Percentiles rank a stretch among this genome's conserved stretches.
Evolutionary conservation across 2,888 invertebrate species (phyloP).

Genomic region (Leptinotarsa haldemani): DNA sequence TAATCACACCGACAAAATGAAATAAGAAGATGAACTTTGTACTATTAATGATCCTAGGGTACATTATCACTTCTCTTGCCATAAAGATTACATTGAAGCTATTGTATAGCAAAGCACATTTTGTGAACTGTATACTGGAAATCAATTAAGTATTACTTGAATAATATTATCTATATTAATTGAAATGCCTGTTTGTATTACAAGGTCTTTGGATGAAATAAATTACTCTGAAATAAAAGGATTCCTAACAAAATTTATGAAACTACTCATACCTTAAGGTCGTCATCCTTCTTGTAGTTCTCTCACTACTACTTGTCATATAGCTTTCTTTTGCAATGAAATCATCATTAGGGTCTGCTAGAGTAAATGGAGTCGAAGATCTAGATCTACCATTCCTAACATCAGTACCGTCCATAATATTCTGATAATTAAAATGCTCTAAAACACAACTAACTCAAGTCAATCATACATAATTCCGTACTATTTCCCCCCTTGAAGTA

Average conservation of each 20-base stretch:
- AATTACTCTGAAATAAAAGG: not conserved
- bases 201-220: not conserved
- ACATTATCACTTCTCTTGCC: no score
- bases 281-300: constrained; percentile 64
- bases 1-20: no score
- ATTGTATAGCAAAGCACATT: no score
- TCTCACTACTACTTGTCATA: constrained; percentile 51
- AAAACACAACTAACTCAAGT: not conserved
- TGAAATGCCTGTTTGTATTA: not conserved
- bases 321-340: constrained; percentile 46
- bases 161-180: no score
- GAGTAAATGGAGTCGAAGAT: constrained; percentile 76
- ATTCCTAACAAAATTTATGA: not conserved
- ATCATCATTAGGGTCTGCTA: constrained; percentile 66
- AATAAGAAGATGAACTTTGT: no score
- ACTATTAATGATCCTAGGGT: no score
- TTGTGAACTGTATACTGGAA: no score
- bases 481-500: constrained; percentile 9
- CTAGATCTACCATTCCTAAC: constrained; percentile 68
- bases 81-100: no score
- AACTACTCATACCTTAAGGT: constrained; percentile 67
- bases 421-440: not conserved
- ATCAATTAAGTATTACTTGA: no score
- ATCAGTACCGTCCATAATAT: not conserved
- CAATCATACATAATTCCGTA: not conserved